Base-by-base conservation (phyloP, 2,113 vertebrate genomes). In the Anhinga rufa region DNA sequence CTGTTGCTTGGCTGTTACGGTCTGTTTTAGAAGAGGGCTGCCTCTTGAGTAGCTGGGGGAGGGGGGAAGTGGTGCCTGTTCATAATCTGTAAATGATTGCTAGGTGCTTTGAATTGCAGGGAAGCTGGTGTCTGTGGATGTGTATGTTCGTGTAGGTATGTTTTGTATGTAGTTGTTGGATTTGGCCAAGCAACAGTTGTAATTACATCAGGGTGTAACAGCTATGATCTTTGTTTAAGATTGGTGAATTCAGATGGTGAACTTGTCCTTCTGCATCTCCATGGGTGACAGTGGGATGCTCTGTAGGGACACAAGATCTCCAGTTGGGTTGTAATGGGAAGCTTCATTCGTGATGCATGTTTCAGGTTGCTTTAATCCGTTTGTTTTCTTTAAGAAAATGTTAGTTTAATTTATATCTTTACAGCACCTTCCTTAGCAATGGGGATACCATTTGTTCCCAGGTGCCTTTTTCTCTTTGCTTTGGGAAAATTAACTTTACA, bases 1-100 rank as follows among this genome's bases (percentile, higher is more conserved):
- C 18, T 0, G 1, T 44, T 74, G 38, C 55, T 92, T 51, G 32
- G 70, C 64, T 32, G 71, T 44, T 77, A 25, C 0, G 0, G 14
- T 68, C 60, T 55, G 0, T 55, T 88, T 86, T 4, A 2, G 80
- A 90, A 20, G 21, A 60, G 48, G 31, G 48, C 42, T 71, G 52
- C 77, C 36, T 83, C 36, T 71, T 36, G 36, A 65, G 66, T 64
- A 46, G 40, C 36, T 48, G 26, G 17, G 18, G 24, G 10, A 4
- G 17, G 5, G 22, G 36, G 36, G 12, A 61, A 65, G 48, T 0
- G 13, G n/a, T 81, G 75, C 29, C 31, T 90, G 38, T 55, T 68
- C 10, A 1, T 77, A 48, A 70, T 40, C 65, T 55, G 25, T 83
- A 38, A 68, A 20, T 60, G 64, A 71, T 17, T 81, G 26, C 32